Percentiles rank a stretch among this genome's conserved stretches.
Evolutionary conservation across 2,797 vertebrate genomes (phyloP).

Genomic region (Argentina silus): DNA sequence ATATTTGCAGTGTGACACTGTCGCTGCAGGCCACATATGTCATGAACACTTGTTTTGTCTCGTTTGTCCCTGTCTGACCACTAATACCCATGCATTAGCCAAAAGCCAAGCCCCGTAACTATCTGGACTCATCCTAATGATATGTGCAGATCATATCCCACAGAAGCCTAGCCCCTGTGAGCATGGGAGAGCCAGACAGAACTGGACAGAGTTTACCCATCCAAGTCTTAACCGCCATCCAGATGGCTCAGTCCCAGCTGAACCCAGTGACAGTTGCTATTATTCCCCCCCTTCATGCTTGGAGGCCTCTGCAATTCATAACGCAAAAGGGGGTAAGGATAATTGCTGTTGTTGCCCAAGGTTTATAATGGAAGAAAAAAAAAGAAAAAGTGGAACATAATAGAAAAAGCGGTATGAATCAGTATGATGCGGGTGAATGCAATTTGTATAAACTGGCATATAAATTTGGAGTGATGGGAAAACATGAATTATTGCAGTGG

Average conservation of each 20-base stretch:
- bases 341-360: slow-evolving; percentile 40
- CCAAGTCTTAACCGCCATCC: slow-evolving; percentile 40
- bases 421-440: neutral
- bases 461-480: slow-evolving; percentile 10
- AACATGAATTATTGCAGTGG: slow-evolving; percentile 10
- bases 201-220: slow-evolving; percentile 41
- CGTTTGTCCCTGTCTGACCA: slow-evolving; percentile 24
- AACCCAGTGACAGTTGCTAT: slow-evolving; percentile 44
- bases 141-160: slow-evolving; percentile 12
- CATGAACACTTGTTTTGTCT: slow-evolving; percentile 6
- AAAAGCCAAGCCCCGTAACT: slow-evolving; percentile 12
- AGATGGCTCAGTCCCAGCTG: slow-evolving; percentile 49
- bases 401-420: slow-evolving; percentile 15
- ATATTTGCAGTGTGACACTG: neutral
- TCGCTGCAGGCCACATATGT: neutral
- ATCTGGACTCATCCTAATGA: slow-evolving; percentile 13
- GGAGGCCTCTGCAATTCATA: slow-evolving; percentile 41
- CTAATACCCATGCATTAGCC: slow-evolving; percentile 23
- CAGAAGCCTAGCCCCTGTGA: slow-evolving; percentile 17
- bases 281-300: slow-evolving; percentile 47
- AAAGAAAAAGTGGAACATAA: slow-evolving; percentile 21
- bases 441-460: slow-evolving; percentile 22
- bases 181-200: slow-evolving; percentile 21
- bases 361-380: slow-evolving; percentile 29
- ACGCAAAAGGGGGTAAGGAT: slow-evolving; percentile 39